Conservation (phyloP, 37 sponge, comb jelly and placozoan genomes). For the Beroe ovata region DNA sequence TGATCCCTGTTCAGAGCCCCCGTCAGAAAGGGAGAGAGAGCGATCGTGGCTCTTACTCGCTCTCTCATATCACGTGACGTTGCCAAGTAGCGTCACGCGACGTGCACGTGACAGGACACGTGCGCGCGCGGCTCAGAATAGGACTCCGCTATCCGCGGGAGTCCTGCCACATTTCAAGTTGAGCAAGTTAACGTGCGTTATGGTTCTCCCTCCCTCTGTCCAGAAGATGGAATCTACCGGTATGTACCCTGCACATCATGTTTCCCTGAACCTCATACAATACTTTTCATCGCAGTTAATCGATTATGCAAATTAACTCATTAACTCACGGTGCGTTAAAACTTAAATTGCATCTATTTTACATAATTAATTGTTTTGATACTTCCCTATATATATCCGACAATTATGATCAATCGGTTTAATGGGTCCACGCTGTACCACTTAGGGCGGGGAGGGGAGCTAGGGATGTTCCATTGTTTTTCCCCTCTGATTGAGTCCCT, state of each 20-base stretch:
- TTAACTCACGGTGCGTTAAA: too few species aligned
- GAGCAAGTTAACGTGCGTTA: slow-evolving; percentile 1
- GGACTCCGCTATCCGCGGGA: too few species aligned
- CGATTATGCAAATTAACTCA: neutral
- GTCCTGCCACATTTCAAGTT: slow-evolving; percentile 38
- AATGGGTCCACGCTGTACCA: too few species aligned
- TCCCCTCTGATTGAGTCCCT: too few species aligned
- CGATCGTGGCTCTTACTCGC: neutral
- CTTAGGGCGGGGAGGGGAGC: too few species aligned
- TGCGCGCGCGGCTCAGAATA: neutral
- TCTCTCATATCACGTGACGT: neutral
- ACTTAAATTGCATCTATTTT: neutral
- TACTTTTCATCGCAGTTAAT: neutral
- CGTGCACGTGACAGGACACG: neutral
- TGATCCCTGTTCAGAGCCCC: too few species aligned
- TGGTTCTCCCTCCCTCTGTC: slow-evolving; percentile 8
- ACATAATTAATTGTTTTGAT: neutral
- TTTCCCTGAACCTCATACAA: neutral
- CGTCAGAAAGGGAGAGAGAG: neutral
- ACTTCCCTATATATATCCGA: too few species aligned
- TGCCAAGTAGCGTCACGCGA: neutral
- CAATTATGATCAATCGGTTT: too few species aligned
- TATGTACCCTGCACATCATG: neutral
- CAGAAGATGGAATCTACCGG: neutral
- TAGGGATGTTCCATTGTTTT: too few species aligned